phyloP scores from a whole-genome alignment of 2,797 vertebrate species.

The Aselliscus stoliczkanus region DNA sequence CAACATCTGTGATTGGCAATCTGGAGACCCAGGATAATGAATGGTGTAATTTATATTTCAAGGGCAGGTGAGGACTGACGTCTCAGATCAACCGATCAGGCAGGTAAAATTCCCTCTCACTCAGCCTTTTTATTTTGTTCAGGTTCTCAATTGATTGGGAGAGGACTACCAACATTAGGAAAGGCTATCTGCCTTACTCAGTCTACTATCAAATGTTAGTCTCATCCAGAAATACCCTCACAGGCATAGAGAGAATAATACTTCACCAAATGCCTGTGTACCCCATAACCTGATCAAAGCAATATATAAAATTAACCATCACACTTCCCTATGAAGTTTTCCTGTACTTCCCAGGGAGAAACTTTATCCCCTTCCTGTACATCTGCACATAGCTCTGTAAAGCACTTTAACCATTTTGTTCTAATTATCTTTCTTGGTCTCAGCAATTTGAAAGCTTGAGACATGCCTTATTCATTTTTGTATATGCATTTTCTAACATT shows the following conservation, averaged over 20 bases:
- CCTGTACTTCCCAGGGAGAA: background rate
- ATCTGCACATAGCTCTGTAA: background rate
- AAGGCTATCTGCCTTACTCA: background rate
- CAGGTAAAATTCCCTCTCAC: background rate
- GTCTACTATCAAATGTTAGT: background rate
- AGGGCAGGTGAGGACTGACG: background rate
- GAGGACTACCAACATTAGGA: background rate
- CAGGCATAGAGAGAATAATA: background rate
- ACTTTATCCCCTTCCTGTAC: background rate
- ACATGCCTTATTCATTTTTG: background rate
- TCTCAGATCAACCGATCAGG: background rate
- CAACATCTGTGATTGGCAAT: background rate
- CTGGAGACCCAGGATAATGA: background rate
- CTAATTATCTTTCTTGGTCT: background rate
- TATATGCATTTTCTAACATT: background rate
- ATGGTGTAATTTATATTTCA: background rate
- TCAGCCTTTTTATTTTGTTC: background rate
- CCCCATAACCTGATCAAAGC: background rate
- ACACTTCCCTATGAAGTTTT: background rate
- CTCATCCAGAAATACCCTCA: background rate
- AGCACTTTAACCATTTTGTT: background rate
- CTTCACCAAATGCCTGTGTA: background rate
- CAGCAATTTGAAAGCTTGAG: background rate
- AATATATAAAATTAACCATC: background rate
- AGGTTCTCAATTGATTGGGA: background rate